These are phyloP conservation scores for Malaclemys terrapin DNA, from an alignment of 2,113 vertebrate species.

Conservation along the genomic window DNA sequence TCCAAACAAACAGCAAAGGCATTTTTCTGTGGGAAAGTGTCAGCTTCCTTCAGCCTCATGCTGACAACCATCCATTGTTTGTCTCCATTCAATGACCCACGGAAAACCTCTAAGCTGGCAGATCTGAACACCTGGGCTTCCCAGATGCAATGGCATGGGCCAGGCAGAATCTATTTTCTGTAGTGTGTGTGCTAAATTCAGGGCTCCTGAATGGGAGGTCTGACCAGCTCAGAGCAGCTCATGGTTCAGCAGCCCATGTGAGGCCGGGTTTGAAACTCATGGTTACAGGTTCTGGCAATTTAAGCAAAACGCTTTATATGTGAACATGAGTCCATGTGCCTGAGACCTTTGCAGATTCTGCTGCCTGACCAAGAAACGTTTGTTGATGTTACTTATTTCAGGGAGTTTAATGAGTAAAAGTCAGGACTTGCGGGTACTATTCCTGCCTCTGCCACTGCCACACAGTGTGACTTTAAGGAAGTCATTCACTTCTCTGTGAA, in stretches of 20 bases:
- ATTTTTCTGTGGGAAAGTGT: conserved; percentile 65
- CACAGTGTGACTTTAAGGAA: not conserved
- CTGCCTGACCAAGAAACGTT: not conserved
- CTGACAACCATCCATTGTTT: conserved; percentile 4
- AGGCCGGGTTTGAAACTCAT: not conserved
- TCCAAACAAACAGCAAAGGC: conserved; percentile 47
- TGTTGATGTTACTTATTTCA: not conserved
- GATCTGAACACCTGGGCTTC: conserved; percentile 31
- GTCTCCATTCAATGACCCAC: not conserved
- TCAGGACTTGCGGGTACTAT: not conserved
- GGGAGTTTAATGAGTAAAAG: not conserved
- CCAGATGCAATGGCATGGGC: not conserved
- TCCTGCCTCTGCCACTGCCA: not conserved
- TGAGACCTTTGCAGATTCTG: not conserved
- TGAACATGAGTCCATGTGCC: not conserved
- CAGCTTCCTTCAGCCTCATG: conserved; percentile 16
- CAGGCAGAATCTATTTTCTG: not conserved
- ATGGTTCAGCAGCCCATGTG: accelerated
- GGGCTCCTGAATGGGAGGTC: not conserved
- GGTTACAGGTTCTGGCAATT: not conserved
- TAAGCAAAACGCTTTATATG: not conserved
- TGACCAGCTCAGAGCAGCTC: not conserved
- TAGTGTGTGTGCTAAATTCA: not conserved
- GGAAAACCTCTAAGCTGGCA: not conserved
- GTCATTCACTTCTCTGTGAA: not conserved